Conservation (phyloP, 2,888 invertebrate species). For the Microdon myrmicae region DNA sequence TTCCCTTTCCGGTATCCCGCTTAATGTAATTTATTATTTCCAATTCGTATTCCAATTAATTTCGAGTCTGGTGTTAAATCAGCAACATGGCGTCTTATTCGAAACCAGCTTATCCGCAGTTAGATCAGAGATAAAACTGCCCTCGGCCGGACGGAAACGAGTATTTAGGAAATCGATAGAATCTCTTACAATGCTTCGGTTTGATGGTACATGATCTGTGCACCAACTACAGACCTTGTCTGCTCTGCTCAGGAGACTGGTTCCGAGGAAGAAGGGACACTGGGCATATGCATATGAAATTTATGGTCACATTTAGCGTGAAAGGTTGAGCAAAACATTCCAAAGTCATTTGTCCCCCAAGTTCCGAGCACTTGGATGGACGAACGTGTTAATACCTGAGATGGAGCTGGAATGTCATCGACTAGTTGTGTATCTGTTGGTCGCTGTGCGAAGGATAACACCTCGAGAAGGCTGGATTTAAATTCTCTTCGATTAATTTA, state of each 20-base stretch:
- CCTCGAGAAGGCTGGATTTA: no score
- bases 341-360: slow-evolving; percentile 50
- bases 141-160: not conserved
- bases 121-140: slow-evolving; percentile 30
- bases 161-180: slow-evolving; percentile 35
- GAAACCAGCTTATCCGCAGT: slow-evolving; percentile 41
- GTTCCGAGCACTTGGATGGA: no score
- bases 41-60: slow-evolving; percentile 32
- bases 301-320: slow-evolving; percentile 50
- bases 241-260: not conserved
- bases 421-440: no score
- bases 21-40: slow-evolving; percentile 23
- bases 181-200: slow-evolving; percentile 15
- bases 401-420: no score
- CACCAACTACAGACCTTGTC: not conserved
- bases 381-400: no score
- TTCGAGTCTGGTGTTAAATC: slow-evolving; percentile 11
- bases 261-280: slow-evolving; percentile 1
- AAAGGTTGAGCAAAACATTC: slow-evolving; percentile 52
- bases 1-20: not conserved
- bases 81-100: slow-evolving; percentile 10
- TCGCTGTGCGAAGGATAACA: no score
- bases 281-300: slow-evolving; percentile 29
- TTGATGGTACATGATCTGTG: slow-evolving; percentile 23
- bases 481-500: no score